Base-by-base conservation (phyloP, 2,113 vertebrate species). In the Todiramphus saurophagus region DNA sequence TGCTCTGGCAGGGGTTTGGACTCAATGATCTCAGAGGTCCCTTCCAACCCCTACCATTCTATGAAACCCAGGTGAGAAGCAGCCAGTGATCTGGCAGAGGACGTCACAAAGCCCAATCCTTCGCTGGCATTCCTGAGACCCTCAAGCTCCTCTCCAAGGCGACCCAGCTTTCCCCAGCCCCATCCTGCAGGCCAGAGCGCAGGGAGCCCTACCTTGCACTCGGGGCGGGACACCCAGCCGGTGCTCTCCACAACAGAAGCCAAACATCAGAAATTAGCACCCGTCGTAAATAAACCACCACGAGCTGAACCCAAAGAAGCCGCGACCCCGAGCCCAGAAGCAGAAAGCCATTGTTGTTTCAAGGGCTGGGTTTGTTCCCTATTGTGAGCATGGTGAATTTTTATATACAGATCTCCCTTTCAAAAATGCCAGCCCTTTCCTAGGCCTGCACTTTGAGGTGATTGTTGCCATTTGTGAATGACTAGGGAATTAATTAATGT, bases 401-500 rank as follows among this genome's bases (percentile, higher is more conserved):
- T 87, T 87, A 94, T 64, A 75, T 85, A 97, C 94, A 97, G 94
- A 97, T 97, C 96, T 96, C 95, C 82, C 89, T 97, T 98, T 96
- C 95, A 97, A 97, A 97, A 98, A 96, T 84, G 79, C 95, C 84
- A 97, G 95, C 83, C 90, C 88, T 94, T 93, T 91, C 95, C 94
- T 55, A 64, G 70, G 93, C 94, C 91, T 66, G 67, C 84, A 95
- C 93, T 98, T 96, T 88, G 96, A 97, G 94, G 94, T 95, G 96
- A 98, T 96, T 97, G 97, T 97, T 97, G 91, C 95, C 97, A 84
- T 97, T 96, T 97, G 96, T 97, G 97, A 98, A 98, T 97, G 94
- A 96, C 97, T 97, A 92, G 96, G 97, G 97, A 98, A 98, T 98
- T 97, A 95, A 97, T 97, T 97, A 98, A 98, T 94, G 96, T 94